These are phyloP conservation scores for Myanophis thanlyinensis DNA, from an alignment of 2,113 vertebrate species.

Conservation along the genomic window DNA sequence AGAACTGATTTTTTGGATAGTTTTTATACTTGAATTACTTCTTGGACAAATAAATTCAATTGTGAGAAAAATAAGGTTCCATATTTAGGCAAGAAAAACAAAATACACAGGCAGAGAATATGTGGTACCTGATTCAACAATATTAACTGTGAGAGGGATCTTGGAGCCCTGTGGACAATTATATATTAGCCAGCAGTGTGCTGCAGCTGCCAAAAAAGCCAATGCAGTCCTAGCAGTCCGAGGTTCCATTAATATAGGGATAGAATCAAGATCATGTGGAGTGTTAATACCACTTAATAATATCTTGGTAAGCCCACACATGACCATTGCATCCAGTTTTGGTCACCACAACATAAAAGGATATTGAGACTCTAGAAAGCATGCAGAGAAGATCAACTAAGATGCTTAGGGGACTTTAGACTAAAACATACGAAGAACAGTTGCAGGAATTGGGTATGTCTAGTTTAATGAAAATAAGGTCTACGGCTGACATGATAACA, in stretches of 20 bases:
- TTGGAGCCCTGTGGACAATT: not conserved
- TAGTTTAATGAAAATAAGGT: not conserved
- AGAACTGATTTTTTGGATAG: not conserved
- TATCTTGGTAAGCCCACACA: not conserved
- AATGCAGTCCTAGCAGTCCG: not conserved
- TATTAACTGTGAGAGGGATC: not conserved
- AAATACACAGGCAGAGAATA: not conserved
- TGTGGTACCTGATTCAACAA: not conserved
- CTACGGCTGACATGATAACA: not conserved
- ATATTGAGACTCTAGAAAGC: not conserved
- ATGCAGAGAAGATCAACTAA: not conserved
- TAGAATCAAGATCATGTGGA: not conserved
- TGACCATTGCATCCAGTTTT: not conserved
- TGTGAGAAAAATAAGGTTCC: no score
- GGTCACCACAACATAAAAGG: not conserved
- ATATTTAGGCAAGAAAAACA: not conserved
- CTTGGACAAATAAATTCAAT: not conserved
- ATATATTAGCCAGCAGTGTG: not conserved
- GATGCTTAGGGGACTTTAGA: not conserved
- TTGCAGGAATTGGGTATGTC: not conserved
- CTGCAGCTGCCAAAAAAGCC: not conserved
- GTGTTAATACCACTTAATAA: not conserved
- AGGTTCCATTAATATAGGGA: not conserved
- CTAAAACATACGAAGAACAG: not conserved
- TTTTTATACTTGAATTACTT: not conserved